These are phyloP conservation scores for Penaeus japonicus DNA, from an alignment of 1,140 invertebrate genomes.

Conservation along the genomic window DNA sequence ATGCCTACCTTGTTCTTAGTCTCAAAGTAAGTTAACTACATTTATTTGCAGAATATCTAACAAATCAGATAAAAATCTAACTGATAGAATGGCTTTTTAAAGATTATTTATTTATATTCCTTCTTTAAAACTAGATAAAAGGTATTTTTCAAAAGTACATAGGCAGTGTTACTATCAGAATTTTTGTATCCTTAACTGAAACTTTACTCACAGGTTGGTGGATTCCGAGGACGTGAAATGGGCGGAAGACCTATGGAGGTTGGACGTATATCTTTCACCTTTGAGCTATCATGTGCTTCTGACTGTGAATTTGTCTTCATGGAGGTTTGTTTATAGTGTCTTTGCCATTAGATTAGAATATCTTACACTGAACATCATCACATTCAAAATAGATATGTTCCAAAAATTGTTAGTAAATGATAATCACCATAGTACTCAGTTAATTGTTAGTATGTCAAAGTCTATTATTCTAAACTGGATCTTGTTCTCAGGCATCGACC, in stretches of 20 bases:
- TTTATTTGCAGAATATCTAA: background rate
- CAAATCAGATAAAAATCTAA: too few species aligned
- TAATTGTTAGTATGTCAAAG: background rate
- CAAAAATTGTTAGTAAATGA: too few species aligned
- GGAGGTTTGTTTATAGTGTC: constrained; percentile 63
- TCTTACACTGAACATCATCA: too few species aligned
- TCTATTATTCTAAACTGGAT: background rate
- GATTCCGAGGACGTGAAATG: constrained; percentile 66
- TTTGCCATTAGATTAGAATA: too few species aligned
- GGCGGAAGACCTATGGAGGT: constrained; percentile 65
- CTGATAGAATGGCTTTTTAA: background rate
- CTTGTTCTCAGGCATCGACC: constrained; percentile 61
- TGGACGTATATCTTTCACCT: constrained; percentile 67
- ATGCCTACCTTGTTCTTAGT: constrained; percentile 67
- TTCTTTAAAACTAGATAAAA: background rate
- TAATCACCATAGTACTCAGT: too few species aligned
- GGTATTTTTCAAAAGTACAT: background rate
- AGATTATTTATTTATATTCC: background rate
- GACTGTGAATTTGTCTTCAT: constrained; percentile 69
- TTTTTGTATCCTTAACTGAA: background rate
- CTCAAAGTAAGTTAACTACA: constrained; percentile 60
- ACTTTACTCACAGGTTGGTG: constrained; percentile 61
- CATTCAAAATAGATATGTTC: background rate
- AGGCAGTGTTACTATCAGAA: too few species aligned
- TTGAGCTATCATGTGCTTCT: constrained; percentile 67